phyloP scores from a whole-genome alignment of 2,797 vertebrate species.

The Enteromius argenteus region DNA sequence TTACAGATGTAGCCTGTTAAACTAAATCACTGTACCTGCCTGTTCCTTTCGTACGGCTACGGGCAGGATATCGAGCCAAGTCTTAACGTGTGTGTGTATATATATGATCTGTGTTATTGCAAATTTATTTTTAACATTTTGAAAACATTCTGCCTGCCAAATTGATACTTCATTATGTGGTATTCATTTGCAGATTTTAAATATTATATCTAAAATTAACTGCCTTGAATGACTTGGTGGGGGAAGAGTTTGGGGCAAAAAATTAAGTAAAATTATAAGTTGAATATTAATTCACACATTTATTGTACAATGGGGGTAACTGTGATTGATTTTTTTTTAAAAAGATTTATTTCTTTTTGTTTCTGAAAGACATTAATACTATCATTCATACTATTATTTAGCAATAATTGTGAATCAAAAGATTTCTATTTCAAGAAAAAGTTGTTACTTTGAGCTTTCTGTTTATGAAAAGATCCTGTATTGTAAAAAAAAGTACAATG shows the following conservation, averaged over 20 bases:
- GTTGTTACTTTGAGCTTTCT: not conserved
- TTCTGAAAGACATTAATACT: not conserved
- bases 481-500: not conserved
- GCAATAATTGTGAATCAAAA: not conserved
- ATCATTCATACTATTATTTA: not conserved
- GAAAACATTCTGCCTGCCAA: constrained; percentile 45
- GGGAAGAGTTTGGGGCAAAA: not conserved
- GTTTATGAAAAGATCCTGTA: not conserved
- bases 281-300: not conserved
- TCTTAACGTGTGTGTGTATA: constrained; percentile 74
- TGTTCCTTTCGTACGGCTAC: constrained; percentile 74
- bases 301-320: not conserved
- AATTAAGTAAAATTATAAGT: not conserved
- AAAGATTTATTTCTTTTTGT: not conserved
- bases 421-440: not conserved
- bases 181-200: constrained; percentile 32
- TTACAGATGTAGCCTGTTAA: constrained; percentile 82
- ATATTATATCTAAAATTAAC: constrained; percentile 36
- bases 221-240: not conserved
- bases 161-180: constrained; percentile 35
- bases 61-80: constrained; percentile 72
- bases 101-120: constrained; percentile 48
- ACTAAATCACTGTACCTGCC: constrained; percentile 81
- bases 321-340: not conserved
- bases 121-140: constrained; percentile 50